Conservation (phyloP, 2,113 vertebrate species). For the Coregonus clupeaformis region DNA sequence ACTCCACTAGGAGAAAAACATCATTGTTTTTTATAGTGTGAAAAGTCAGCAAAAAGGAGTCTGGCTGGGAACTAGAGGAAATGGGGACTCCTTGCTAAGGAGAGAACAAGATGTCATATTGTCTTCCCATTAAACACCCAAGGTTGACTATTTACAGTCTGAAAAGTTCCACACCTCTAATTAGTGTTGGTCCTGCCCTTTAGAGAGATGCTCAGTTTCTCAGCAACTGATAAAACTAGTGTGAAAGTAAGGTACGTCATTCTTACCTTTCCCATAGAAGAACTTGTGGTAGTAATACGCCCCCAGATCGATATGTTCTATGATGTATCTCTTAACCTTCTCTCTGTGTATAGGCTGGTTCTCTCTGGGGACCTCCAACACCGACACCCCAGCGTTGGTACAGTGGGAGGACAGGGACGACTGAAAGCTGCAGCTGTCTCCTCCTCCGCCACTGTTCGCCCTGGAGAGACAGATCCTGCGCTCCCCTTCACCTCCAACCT, state of each 20-base stretch:
- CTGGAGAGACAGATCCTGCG: constrained; percentile 89
- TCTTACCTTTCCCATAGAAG: constrained; percentile 95
- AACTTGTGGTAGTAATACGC: constrained; percentile 97
- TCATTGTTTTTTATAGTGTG: too few relatives aligned
- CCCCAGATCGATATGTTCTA: constrained; percentile 95
- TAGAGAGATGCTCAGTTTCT: too few relatives aligned
- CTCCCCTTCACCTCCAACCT: constrained; percentile 93
- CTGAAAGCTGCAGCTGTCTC: constrained; percentile 94
- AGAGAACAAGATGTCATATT: too few relatives aligned
- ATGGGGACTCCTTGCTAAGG: too few relatives aligned
- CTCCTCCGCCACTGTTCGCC: constrained; percentile 79
- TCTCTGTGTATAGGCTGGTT: constrained; percentile 93
- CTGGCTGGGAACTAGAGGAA: too few relatives aligned
- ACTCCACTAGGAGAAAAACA: too few relatives aligned
- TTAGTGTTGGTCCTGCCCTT: too few relatives aligned
- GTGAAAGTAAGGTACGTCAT: neutral
- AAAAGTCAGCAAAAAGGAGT: too few relatives aligned
- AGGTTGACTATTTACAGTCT: too few relatives aligned
- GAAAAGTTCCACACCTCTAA: too few relatives aligned
- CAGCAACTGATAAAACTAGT: too few relatives aligned
- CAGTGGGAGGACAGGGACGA: constrained; percentile 95
- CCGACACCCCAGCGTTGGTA: constrained; percentile 95
- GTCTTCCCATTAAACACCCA: too few relatives aligned
- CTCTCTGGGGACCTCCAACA: constrained; percentile 92
- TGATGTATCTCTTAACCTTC: constrained; percentile 97